Evolutionary conservation across 2,888 invertebrate species (phyloP).

Genomic region (Chrysodeixis includens): DNA sequence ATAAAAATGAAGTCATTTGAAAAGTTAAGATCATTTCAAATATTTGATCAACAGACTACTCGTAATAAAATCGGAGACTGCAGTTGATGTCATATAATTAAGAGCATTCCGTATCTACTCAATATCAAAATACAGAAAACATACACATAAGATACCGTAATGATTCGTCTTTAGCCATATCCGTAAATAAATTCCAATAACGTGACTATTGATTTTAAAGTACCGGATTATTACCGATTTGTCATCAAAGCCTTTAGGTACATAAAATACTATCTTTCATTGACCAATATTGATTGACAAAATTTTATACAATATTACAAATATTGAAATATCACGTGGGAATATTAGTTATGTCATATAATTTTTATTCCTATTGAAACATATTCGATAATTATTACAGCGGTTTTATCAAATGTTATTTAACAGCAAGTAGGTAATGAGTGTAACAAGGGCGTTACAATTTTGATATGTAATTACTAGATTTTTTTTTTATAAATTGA

Average conservation of each 20-base stretch:
- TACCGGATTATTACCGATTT: constrained; percentile 49
- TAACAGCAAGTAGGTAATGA: too few relatives aligned
- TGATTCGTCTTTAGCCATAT: constrained; percentile 27
- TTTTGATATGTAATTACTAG: too few relatives aligned
- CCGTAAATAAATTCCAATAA: constrained; percentile 55
- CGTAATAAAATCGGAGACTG: constrained; percentile 9
- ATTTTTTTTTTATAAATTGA: too few relatives aligned
- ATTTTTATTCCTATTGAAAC: too few relatives aligned
- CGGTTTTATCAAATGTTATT: too few relatives aligned
- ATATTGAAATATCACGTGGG: constrained; percentile 8
- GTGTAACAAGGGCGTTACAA: too few relatives aligned
- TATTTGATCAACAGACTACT: constrained; percentile 18
- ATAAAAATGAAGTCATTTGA: not conserved
- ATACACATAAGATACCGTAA: constrained; percentile 18
- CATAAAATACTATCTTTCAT: not conserved
- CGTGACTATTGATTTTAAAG: constrained; percentile 54
- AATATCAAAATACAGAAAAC: not conserved
- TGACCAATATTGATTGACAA: constrained; percentile 21
- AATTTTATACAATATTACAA: constrained; percentile 9
- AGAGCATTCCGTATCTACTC: constrained; percentile 28
- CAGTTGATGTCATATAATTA: constrained; percentile 8
- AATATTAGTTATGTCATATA: constrained; percentile 10
- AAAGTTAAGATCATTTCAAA: not conserved
- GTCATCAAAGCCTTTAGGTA: constrained; percentile 49
- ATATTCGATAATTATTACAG: too few relatives aligned